These are phyloP conservation scores for Acanthococcus lagerstroemiae DNA, from an alignment of 2,888 invertebrate species.

Conservation along the genomic window DNA sequence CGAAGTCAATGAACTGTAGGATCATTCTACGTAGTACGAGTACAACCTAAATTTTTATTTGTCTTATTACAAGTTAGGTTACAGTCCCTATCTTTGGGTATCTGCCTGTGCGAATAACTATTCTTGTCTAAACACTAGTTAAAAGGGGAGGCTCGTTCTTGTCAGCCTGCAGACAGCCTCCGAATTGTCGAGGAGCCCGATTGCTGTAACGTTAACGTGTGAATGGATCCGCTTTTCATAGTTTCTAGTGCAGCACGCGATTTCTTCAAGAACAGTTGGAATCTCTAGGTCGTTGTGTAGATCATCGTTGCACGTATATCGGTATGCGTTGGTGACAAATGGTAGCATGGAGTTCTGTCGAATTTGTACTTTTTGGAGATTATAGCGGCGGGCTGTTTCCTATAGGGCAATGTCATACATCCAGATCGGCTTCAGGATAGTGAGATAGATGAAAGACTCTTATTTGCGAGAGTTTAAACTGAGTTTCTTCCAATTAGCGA, in stretches of 20 bases:
- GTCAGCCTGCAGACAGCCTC: not conserved
- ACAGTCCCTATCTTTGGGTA: not conserved
- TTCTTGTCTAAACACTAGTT: not conserved
- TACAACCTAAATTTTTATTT: too few species aligned
- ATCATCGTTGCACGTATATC: not conserved
- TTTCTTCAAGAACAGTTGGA: not conserved
- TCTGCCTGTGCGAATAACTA: not conserved
- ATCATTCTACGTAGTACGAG: too few species aligned
- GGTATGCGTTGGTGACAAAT: not conserved
- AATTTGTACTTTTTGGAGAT: not conserved
- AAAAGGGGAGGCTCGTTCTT: not conserved
- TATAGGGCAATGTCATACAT: not conserved
- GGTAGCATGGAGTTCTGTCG: not conserved
- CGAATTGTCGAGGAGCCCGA: not conserved
- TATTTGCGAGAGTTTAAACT: not conserved
- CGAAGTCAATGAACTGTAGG: too few species aligned
- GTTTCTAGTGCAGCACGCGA: not conserved
- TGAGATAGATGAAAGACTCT: not conserved
- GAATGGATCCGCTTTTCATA: not conserved
- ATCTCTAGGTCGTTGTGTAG: not conserved
- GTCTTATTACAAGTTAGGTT: not conserved
- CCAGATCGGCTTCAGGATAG: not conserved
- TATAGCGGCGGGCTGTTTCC: not conserved
- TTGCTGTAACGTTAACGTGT: not conserved
- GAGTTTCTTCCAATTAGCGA: not conserved